Percentiles rank a stretch among this genome's conserved stretches.
Conservation (phyloP, 2,888 invertebrate species). For the Phasia obesa region DNA sequence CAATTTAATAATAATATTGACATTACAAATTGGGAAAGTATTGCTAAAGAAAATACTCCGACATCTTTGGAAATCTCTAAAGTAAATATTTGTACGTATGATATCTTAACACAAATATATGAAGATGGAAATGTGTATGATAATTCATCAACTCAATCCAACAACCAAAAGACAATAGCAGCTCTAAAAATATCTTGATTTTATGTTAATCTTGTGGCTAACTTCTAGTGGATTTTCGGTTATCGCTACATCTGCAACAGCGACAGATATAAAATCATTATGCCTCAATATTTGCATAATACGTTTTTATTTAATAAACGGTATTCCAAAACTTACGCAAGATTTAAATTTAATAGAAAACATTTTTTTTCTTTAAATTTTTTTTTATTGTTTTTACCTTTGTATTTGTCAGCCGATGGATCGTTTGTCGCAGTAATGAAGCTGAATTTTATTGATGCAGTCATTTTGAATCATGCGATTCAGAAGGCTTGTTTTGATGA, state of each 20-base stretch:
- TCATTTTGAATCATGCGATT: too few species aligned
- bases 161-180: conserved; percentile 82
- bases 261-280: conserved; percentile 46
- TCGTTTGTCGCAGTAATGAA: too few species aligned
- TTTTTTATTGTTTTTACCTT: too few species aligned
- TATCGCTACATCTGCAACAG: not conserved
- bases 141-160: conserved; percentile 15
- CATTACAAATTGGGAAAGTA: not conserved
- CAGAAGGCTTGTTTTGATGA: too few species aligned
- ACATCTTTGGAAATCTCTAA: conserved; percentile 15
- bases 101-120: conserved; percentile 1
- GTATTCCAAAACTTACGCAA: too few species aligned
- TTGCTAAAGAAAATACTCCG: not conserved
- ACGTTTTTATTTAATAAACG: too few species aligned
- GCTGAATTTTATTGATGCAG: too few species aligned
- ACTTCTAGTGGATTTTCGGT: conserved; percentile 78
- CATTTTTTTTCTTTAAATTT: too few species aligned
- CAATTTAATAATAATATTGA: conserved; percentile 44
- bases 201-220: conserved; percentile 89
- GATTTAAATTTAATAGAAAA: too few species aligned
- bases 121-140: conserved; percentile 13
- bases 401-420: too few species aligned
- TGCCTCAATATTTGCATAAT: too few species aligned
- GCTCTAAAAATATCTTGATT: conserved; percentile 90
- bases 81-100: not conserved